Evolutionary conservation across 2,888 invertebrate genomes (phyloP), one percentile per base, ranked within the genome.

Genomic region (Adineta ricciae): DNA sequence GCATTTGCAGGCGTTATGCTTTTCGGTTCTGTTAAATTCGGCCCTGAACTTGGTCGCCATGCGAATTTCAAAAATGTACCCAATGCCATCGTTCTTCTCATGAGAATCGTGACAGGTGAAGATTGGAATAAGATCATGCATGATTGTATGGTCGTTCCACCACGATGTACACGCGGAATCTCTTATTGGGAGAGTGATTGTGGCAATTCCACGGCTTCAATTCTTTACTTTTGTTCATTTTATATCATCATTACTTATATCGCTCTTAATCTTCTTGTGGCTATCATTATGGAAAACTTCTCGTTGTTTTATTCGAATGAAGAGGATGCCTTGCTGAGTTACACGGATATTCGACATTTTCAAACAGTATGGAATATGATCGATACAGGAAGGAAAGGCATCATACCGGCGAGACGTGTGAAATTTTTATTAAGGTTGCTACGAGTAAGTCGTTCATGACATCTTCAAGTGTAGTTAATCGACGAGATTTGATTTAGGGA

Each of bases 251-350:
- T 99, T 88, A 99, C 99, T 0, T 99, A 99, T 90, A 99, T 99
- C 89, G 98, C 99, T 83, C 93, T 99, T 85, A 99, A 99, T 91
- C 91, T 99, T 88, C 93, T 99, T 88, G 99, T 99, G 90, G 99
- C 99, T 93, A 99, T 99, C 91, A 99, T 99, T 91, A 99, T 99
- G 98, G 99, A 99, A 93, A 99, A 99, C 92, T 99, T 99, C 92
- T 98, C 98, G 0, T 91, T 99, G 88, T 99, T 99, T 90, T 99
- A 99, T 90, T 99, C 99, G 0, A 99, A 98, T 89, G 99, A 99
- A 92, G 99, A 99, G 91, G 99, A 99, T 90, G 99, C 99, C 0
- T 91, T 99, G 84, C 92, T 99, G 27, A 97, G 97, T 3, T 99
- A 99, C 90, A 98, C 97, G 3, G 99, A 99, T 89, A 99, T 99